A percentile compares a stretch with the other conserved stretches of the same genome.
phyloP scores from a whole-genome alignment of 2,797 vertebrate genomes.

The Ceryle rudis region DNA sequence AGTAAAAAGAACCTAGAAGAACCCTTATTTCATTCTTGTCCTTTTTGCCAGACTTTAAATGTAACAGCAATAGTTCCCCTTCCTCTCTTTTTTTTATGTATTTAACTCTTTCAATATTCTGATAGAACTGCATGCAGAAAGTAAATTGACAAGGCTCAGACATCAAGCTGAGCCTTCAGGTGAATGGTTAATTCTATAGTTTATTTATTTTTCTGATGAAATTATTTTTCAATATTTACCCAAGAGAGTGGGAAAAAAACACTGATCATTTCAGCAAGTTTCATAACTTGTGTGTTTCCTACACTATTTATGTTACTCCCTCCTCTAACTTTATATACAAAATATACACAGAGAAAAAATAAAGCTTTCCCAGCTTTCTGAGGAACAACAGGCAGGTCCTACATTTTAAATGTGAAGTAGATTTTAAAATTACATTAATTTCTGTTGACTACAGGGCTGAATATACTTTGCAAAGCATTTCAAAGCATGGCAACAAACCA shows the following conservation, averaged over 20 bases:
- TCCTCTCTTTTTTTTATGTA: fast-evolving
- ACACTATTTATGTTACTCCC: not conserved
- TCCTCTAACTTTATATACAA: not conserved
- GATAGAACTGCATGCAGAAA: not conserved
- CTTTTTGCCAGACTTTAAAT: not conserved
- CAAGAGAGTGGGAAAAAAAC: not conserved
- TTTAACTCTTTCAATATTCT: not conserved
- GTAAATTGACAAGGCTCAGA: not conserved
- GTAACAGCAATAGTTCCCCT: not conserved
- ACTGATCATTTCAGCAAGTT: constrained; percentile 17
- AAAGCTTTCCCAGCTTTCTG: not conserved
- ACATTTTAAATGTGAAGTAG: not conserved
- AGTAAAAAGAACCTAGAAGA: not conserved
- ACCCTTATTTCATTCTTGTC: not conserved
- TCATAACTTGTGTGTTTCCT: not conserved
- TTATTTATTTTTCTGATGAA: not conserved
- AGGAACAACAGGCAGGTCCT: not conserved
- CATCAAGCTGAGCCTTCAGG: not conserved
- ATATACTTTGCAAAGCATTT: not conserved
- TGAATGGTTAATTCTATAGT: not conserved
- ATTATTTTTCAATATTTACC: not conserved
- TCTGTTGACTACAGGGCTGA: not conserved
- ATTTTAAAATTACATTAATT: not conserved
- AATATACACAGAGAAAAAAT: not conserved
- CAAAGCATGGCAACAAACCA: not conserved